These are phyloP conservation scores for Podabrus alpinus DNA, from an alignment of 2,888 invertebrate genomes.

Conservation along the genomic window DNA sequence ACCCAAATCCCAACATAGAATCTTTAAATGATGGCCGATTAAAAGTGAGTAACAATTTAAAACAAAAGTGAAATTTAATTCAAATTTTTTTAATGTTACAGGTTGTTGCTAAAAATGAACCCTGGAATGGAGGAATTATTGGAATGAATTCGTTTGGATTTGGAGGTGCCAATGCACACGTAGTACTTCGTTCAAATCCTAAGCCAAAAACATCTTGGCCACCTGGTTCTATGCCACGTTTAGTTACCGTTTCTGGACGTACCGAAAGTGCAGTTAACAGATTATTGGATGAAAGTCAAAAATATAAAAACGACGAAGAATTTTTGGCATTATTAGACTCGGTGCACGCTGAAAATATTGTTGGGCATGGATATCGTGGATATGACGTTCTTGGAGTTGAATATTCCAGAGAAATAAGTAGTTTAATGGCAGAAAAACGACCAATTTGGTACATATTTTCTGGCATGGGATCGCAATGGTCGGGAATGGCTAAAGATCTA, in stretches of 20 bases:
- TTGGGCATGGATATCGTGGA: conserved; percentile 82
- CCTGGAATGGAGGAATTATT: conserved; percentile 90
- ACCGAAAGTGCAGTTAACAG: conserved; percentile 76
- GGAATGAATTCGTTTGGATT: conserved; percentile 98
- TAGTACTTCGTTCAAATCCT: conserved; percentile 80
- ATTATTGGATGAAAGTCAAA: conserved; percentile 66
- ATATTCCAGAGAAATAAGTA: conserved; percentile 58
- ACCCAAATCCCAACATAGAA: conserved; percentile 88
- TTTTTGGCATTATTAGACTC: conserved; percentile 78
- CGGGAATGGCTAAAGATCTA: conserved; percentile 89
- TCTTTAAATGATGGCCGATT: conserved; percentile 88
- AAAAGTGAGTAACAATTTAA: conserved; percentile 58
- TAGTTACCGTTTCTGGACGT: conserved; percentile 82
- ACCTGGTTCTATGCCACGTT: conserved; percentile 64
- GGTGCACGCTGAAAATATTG: conserved; percentile 70
- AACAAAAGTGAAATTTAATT: neutral
- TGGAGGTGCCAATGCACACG: conserved; percentile 96
- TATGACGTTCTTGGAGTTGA: conserved; percentile 72
- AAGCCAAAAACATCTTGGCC: conserved; percentile 67
- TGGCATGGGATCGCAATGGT: conserved; percentile 99
- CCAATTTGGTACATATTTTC: conserved; percentile 96
- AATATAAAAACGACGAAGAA: conserved; percentile 68
- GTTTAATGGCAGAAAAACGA: conserved; percentile 62
- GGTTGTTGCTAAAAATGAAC: conserved; percentile 80
- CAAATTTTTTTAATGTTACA: conserved; percentile 45